A percentile compares a stretch with the other conserved stretches of the same genome.
Conservation (phyloP, 2,888 invertebrate species). For the Odiellus spinosus region DNA sequence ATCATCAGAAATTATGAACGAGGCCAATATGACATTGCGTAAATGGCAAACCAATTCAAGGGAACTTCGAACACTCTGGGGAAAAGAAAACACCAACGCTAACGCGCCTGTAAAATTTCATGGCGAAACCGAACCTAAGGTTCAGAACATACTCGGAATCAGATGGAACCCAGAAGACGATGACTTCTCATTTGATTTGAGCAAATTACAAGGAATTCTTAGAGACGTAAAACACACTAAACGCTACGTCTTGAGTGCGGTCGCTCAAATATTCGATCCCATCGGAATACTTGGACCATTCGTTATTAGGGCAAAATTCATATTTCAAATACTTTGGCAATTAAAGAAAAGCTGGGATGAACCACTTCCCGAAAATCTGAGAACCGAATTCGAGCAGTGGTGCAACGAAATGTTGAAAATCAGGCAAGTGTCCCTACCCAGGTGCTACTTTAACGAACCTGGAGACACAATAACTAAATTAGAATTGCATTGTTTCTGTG, state of each 20-base stretch:
- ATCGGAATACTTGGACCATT: neutral
- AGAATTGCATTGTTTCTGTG: no score
- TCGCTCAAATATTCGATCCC: constrained; percentile 2
- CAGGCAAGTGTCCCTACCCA: no score
- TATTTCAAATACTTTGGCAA: neutral
- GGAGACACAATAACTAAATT: no score
- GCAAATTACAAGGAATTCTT: no score
- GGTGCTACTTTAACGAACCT: no score
- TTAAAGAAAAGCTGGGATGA: neutral
- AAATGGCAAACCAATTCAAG: constrained; percentile 1
- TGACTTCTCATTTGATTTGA: no score
- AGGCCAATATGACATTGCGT: neutral
- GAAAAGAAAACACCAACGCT: no score
- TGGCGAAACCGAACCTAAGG: no score
- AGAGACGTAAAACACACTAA: neutral
- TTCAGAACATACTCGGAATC: no score
- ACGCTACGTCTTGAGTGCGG: neutral
- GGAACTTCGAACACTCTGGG: neutral
- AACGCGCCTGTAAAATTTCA: no score
- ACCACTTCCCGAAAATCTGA: neutral
- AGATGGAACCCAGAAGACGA: no score
- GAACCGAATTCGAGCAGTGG: neutral
- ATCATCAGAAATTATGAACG: neutral
- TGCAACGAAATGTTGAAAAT: no score
- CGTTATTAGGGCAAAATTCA: neutral